Evolutionary conservation across 2,113 vertebrate genomes (phyloP).

Genomic region (Zapus hudsonius): DNA sequence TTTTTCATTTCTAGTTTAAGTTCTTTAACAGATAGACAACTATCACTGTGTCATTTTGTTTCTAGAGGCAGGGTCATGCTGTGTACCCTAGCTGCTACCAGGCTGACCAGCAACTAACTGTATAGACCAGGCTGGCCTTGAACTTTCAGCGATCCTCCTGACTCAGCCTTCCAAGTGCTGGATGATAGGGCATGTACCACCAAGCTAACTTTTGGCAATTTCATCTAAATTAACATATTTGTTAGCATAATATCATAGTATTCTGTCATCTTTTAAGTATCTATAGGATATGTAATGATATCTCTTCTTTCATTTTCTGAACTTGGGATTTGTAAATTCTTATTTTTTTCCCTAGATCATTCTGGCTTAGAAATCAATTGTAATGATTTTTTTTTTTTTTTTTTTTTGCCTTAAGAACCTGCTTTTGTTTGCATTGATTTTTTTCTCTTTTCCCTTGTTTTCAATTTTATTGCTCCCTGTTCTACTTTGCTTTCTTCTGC

Average conservation of each 20-base stretch:
- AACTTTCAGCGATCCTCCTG: not conserved
- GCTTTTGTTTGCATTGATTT: constrained; percentile 28
- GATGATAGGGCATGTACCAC: not conserved
- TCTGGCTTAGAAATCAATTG: not conserved
- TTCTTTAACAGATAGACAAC: not conserved
- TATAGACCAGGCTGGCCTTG: no score
- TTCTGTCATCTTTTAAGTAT: not conserved
- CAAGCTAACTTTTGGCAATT: not conserved
- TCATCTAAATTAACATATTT: not conserved
- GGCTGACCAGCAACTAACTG: no score
- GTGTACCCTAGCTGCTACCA: no score
- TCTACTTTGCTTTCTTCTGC: not conserved
- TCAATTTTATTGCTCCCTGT: constrained; percentile 2
- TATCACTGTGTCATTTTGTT: not conserved
- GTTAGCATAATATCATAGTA: not conserved
- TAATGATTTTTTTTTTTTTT: constrained; percentile 1
- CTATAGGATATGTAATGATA: not conserved
- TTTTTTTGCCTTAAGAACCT: not conserved
- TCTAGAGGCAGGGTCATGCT: no score
- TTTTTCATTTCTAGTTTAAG: not conserved
- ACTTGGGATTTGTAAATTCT: not conserved
- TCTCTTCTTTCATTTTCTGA: not conserved
- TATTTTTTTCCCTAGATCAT: not conserved
- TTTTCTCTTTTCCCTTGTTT: not conserved
- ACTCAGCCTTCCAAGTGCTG: not conserved